Percentiles rank a stretch among this genome's conserved stretches.
phyloP scores from a whole-genome alignment of 2,113 vertebrate species.

The Sakesphorus luctuosus region DNA sequence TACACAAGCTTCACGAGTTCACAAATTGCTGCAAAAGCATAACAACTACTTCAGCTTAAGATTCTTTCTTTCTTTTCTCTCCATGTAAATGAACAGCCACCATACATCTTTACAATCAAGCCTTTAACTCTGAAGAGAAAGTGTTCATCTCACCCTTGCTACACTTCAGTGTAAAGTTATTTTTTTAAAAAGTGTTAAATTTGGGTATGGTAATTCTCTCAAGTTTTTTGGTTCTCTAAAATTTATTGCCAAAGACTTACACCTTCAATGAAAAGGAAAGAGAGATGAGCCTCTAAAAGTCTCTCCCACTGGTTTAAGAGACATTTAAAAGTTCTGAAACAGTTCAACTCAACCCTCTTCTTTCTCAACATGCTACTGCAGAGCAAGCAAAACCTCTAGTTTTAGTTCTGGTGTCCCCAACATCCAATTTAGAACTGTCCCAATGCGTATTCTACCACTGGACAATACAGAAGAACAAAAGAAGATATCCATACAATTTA shows the following conservation, averaged over 20 bases:
- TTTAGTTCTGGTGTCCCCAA: neutral
- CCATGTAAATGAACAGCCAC: neutral
- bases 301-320: neutral
- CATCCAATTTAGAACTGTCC: neutral
- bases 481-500: neutral
- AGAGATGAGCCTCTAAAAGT: neutral
- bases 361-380: neutral
- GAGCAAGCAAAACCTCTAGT: neutral
- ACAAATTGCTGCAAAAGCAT: neutral
- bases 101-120: neutral
- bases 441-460: neutral
- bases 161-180: neutral
- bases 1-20: neutral
- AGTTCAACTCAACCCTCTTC: neutral
- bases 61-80: neutral
- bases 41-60: neutral
- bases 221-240: neutral
- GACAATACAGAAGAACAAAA: neutral
- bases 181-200: neutral
- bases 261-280: neutral
- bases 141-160: fast-evolving
- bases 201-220: neutral
- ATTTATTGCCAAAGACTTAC: neutral
- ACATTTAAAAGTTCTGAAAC: neutral
- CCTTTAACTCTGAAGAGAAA: neutral